A percentile compares a stretch with the other conserved stretches of the same genome.
These are phyloP conservation scores for Shargacucullia verbasci DNA, from an alignment of 2,888 invertebrate species.

Conservation along the genomic window DNA sequence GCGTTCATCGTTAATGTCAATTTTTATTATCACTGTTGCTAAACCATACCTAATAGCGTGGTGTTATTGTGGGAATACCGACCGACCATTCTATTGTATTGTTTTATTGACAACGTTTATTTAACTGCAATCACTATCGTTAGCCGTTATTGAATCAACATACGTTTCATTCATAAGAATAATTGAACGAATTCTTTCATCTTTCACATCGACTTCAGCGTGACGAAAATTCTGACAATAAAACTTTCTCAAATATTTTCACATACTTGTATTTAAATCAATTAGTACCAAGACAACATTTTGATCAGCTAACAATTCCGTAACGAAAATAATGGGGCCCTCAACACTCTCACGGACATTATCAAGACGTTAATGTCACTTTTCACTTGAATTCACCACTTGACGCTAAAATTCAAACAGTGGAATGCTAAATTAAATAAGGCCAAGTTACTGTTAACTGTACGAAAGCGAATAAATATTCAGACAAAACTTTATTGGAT, in stretches of 20 bases:
- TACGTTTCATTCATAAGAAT: constrained; percentile 60
- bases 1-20: constrained; percentile 64
- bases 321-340: constrained; percentile 51
- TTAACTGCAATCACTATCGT: constrained; percentile 52
- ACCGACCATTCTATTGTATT: constrained; percentile 45
- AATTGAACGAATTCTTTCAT: constrained; percentile 53
- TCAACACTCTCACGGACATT: constrained; percentile 46
- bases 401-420: constrained; percentile 10
- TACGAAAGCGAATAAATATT: constrained; percentile 20
- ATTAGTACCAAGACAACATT: constrained; percentile 55
- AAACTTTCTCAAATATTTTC: constrained; percentile 59
- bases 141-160: constrained; percentile 51
- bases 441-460: constrained; percentile 32
- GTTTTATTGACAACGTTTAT: constrained; percentile 57
- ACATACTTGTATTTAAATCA: constrained; percentile 57
- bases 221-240: constrained; percentile 46
- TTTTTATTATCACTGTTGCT: constrained; percentile 67
- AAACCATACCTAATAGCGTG: constrained; percentile 62
- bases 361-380: constrained; percentile 41
- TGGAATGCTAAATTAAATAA: constrained; percentile 18
- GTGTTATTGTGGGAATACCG: constrained; percentile 63
- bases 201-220: constrained; percentile 44
- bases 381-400: constrained; percentile 29
- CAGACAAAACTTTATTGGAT: constrained; percentile 9
- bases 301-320: constrained; percentile 48